phyloP scores from a whole-genome alignment of 2,888 invertebrate species.

The Scelioninae gen. 1 region DNA sequence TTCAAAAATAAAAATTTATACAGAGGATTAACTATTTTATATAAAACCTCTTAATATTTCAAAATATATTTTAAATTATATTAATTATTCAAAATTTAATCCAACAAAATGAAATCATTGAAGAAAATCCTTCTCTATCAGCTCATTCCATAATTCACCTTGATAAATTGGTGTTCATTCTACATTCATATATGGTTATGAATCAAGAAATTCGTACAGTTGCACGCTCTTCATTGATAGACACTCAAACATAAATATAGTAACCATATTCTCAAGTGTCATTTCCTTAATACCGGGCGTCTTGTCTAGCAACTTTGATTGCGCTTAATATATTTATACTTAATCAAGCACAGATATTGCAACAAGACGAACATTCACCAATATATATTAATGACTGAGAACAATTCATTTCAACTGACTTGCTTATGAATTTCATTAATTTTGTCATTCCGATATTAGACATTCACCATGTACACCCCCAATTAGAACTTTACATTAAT shows the following conservation, averaged over 20 bases:
- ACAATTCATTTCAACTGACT: constrained; percentile 14
- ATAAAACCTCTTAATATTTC: no score
- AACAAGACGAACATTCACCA: constrained; percentile 68
- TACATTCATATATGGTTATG: background rate
- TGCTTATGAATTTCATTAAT: constrained; percentile 10
- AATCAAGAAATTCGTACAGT: background rate
- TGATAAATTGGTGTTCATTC: constrained; percentile 6
- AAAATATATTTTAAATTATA: no score
- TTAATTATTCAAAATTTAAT: no score
- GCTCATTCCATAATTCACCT: constrained; percentile 12
- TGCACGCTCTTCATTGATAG: constrained; percentile 42
- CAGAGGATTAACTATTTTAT: no score
- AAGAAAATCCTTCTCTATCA: constrained; percentile 4
- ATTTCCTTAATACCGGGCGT: constrained; percentile 68
- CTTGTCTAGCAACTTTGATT: constrained; percentile 80
- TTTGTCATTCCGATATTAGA: no score
- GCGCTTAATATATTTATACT: constrained; percentile 82
- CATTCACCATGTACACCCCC: no score
- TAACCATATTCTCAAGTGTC: constrained; percentile 67
- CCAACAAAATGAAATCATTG: no score
- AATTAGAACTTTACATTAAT: no score
- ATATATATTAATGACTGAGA: constrained; percentile 77
- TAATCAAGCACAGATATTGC: constrained; percentile 77
- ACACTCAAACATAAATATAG: constrained; percentile 50
- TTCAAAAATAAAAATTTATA: no score